Evolutionary conservation across 2,797 vertebrate genomes (phyloP).

Genomic region (Anomalospiza imberbis): DNA sequence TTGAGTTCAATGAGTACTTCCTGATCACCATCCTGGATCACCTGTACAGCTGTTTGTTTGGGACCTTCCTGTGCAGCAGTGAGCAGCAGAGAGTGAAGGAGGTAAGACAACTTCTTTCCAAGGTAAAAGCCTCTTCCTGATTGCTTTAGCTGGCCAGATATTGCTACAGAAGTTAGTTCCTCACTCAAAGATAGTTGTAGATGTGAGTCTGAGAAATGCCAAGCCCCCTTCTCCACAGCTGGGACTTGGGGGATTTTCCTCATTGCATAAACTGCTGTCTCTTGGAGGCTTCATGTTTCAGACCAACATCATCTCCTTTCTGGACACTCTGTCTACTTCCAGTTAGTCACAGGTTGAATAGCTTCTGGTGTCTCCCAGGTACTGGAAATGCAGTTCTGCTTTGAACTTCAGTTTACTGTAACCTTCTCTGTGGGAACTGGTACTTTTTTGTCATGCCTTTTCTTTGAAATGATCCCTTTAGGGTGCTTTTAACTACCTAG

Average conservation of each 20-base stretch:
- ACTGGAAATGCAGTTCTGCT: neutral
- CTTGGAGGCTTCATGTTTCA: neutral
- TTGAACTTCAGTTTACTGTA: neutral
- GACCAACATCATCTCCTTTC: neutral
- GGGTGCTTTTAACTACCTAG: neutral
- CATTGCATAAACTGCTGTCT: neutral
- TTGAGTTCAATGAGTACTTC: slow-evolving; percentile 97
- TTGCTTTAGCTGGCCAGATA: neutral
- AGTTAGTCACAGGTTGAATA: neutral
- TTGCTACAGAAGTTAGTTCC: neutral
- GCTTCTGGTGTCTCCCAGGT: neutral
- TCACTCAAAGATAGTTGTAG: neutral
- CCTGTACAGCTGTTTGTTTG: slow-evolving; percentile 95
- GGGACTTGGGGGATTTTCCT: neutral
- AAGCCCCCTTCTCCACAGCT: neutral
- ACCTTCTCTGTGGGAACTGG: neutral
- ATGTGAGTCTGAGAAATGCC: neutral
- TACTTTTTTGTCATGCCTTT: neutral
- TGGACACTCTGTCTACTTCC: neutral
- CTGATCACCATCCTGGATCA: slow-evolving; percentile 95
- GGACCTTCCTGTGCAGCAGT: slow-evolving; percentile 94
- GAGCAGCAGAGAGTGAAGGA: slow-evolving; percentile 92
- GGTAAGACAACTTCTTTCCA: slow-evolving; percentile 67
- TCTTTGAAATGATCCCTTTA: neutral
- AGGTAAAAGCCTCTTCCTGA: neutral